Evolutionary conservation across 2,888 invertebrate species (phyloP), one percentile per base, ranked within the genome.

Genomic region (Clistopyga incitator): DNA sequence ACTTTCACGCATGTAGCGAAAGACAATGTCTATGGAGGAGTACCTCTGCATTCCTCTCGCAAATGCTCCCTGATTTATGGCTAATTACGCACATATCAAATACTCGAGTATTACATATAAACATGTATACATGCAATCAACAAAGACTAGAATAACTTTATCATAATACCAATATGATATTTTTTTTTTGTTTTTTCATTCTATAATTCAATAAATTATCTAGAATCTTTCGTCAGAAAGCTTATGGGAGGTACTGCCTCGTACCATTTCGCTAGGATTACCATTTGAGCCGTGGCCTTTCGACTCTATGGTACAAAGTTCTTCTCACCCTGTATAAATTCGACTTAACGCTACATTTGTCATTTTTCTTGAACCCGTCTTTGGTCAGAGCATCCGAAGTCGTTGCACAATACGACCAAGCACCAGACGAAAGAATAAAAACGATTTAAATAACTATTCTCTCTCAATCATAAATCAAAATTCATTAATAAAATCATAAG

Each of bases 61-160:
- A 11, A 11, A 56, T 25, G 56, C 25, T 56, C 25, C 25, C 56
- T 25, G 25, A 0, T 56, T 56, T 56, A 56, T 34, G 23, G 1
- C 11, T 52, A 61, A 59, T 56, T 59, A 38, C 47, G 47, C 65
- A 38, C 42, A 6, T 59, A 50, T 54, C 45, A 75, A 83, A 80
- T 83, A 83, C 76, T 77, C 42, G 23, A 38, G 20, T 68, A 68
- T 74, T 78, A 72, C 65, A 23, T 56, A 74, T 54, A 75, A 61
- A 77, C 71, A 71, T 65, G 23, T 81, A 38, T 38, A 54, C 76
- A 70, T 65, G 50, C 72, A 50, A 70, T 56, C 72, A 68, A 71
- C 45, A 81, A 38, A 72, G 75, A 72, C 83, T 85, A 81, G 64
- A 74, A 71, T 67, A 45, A 68, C 45, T 4, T 77, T 75, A 70